Conservation (phyloP, 1,140 invertebrate genomes). For the Megalopta genalis region DNA sequence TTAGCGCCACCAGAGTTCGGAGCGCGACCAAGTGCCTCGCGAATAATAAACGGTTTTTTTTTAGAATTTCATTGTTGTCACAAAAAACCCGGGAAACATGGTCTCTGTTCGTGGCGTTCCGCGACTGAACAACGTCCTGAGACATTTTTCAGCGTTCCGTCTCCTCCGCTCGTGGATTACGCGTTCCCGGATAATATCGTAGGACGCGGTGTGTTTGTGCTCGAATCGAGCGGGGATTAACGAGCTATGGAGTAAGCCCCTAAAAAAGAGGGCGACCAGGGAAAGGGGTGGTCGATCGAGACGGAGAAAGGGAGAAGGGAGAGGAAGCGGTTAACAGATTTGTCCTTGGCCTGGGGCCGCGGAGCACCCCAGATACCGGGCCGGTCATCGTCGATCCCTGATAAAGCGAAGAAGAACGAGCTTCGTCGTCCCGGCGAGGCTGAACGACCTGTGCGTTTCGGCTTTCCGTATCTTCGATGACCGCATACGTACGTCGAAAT, state of each 20-base stretch:
- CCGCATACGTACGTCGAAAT: neutral
- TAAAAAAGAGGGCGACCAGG: neutral
- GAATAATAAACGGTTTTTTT: too few relatives aligned
- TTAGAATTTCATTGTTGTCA: too few relatives aligned
- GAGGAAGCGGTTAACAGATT: conserved; percentile 19
- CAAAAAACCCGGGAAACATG: too few relatives aligned
- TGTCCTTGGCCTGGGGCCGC: conserved; percentile 42
- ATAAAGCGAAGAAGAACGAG: conserved; percentile 11
- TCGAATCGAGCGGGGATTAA: conserved; percentile 42
- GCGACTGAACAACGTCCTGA: too few relatives aligned
- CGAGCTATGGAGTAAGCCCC: neutral
- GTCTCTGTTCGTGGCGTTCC: too few relatives aligned
- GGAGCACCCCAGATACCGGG: neutral
- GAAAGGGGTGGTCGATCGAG: neutral
- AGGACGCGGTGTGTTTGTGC: neutral
- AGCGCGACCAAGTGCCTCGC: too few relatives aligned
- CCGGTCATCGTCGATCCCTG: conserved; percentile 12
- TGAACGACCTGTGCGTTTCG: too few relatives aligned
- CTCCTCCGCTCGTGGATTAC: neutral
- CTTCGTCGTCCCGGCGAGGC: neutral
- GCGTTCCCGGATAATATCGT: neutral
- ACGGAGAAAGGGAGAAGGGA: neutral
- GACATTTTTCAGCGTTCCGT: too few relatives aligned
- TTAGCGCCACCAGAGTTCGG: too few relatives aligned
- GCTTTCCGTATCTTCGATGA: neutral